These are phyloP conservation scores for Melanotaenia parkinsoni DNA, from an alignment of 2,797 vertebrate species.

Conservation along the genomic window DNA sequence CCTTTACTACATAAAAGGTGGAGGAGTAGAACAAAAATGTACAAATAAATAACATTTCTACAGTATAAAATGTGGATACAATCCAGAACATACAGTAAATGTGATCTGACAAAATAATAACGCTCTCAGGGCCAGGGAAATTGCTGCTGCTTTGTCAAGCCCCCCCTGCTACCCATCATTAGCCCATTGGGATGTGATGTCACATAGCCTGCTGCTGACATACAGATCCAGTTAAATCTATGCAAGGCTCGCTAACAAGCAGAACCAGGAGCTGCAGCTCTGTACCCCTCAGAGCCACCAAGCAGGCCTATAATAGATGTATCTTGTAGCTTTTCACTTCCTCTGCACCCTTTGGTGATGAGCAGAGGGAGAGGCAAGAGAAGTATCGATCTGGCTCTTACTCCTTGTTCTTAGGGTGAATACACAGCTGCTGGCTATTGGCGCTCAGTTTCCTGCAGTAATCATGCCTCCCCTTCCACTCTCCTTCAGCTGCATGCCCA, in stretches of 20 bases:
- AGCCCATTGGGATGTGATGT: conserved; percentile 57
- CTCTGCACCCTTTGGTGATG: conserved; percentile 59
- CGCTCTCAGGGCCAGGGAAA: conserved; percentile 45
- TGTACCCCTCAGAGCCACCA: conserved; percentile 61
- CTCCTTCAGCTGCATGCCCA: conserved; percentile 30
- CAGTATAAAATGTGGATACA: conserved; percentile 15
- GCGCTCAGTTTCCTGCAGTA: conserved; percentile 70
- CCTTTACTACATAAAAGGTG: no score
- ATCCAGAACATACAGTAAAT: conserved; percentile 29
- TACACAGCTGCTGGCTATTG: conserved; percentile 67
- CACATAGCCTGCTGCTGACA: conserved; percentile 48
- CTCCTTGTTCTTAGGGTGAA: conserved; percentile 72
- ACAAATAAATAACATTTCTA: not conserved
- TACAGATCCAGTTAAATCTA: conserved; percentile 47
- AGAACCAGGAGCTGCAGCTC: conserved; percentile 37
- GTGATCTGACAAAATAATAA: conserved; percentile 50
- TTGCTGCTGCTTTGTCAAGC: conserved; percentile 51
- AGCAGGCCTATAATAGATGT: conserved; percentile 68
- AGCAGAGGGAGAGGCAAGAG: conserved; percentile 45
- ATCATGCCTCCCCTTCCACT: conserved; percentile 21
- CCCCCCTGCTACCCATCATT: conserved; percentile 10
- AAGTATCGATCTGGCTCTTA: conserved; percentile 65
- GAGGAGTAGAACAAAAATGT: not conserved
- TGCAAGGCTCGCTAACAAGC: conserved; percentile 60
- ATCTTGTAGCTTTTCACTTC: conserved; percentile 54